Evolutionary conservation across 1,140 invertebrate species (phyloP).

Genomic region (Sipha flava): DNA sequence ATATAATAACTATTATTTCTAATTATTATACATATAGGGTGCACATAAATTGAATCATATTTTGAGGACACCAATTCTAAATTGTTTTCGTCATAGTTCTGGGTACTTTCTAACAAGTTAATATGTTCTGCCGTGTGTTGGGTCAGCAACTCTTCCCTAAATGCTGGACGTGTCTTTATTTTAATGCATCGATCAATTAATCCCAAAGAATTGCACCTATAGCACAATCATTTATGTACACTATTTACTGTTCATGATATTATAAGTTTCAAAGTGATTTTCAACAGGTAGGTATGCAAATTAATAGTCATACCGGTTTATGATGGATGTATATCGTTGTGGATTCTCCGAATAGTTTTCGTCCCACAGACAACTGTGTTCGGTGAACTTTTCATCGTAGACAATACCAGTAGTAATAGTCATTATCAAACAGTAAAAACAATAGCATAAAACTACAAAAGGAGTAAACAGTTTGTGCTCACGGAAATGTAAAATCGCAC

Average conservation of each 20-base stretch:
- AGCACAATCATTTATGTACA: too few species aligned
- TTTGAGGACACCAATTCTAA: conserved; percentile 64
- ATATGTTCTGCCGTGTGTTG: conserved; percentile 57
- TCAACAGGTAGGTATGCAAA: neutral
- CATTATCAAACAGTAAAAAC: too few species aligned
- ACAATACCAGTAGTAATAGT: conserved; percentile 78
- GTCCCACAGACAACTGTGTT: conserved; percentile 78
- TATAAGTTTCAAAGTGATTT: too few species aligned
- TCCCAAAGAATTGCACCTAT: conserved; percentile 61
- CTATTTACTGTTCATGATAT: too few species aligned
- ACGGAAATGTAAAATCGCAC: too few species aligned
- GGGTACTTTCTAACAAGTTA: conserved; percentile 57
- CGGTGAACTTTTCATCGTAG: conserved; percentile 65
- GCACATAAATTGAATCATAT: conserved; percentile 79
- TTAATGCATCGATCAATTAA: conserved; percentile 60
- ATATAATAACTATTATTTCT: too few species aligned
- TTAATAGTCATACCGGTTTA: conserved; percentile 51
- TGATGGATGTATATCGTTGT: conserved; percentile 57
- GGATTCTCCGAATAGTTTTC: conserved; percentile 71
- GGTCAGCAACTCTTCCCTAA: conserved; percentile 59
- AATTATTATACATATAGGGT: conserved; percentile 64
- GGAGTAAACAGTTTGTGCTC: too few species aligned
- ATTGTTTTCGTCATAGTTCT: conserved; percentile 50
- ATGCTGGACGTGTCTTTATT: conserved; percentile 54
- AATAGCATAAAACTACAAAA: too few species aligned